Evolutionary conservation across 23 tunicate genomes (phyloP), one percentile per base, ranked within the genome.

Genomic region (Halocynthia roretzi): DNA sequence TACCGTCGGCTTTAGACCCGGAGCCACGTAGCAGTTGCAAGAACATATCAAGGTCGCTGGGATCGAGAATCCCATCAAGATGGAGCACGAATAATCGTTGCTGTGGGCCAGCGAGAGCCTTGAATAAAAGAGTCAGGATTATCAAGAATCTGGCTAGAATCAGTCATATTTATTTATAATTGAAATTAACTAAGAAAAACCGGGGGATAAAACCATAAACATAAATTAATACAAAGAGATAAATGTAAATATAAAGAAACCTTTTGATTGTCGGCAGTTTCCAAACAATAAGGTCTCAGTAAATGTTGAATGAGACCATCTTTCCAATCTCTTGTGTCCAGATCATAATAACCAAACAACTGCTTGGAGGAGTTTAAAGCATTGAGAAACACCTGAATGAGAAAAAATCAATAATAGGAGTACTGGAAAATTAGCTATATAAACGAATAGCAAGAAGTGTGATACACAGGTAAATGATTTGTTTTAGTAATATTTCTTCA

Each of bases 291-390:
- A 10, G 96, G 88, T 67, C 96, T 73, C 53, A 89, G 56, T 51
- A 90, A 44, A 54, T 54, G 71, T 70, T 90, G 97, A 5, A 90
- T 81, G 31, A 90, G 62, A 19, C 97, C 97, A 71, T 85, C 90
- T 52, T 81, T 85, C 97, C 97, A 90, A 62, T 85, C 97, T 62
- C 86, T 77, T 7, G 63, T 75, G 7, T 81, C 86, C n/a, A 69
- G n/a, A 31, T 90, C 97, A 62, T 80, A 90, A 81, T 76, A 90
- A 21, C 97, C 97, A 71, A 90, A 90, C 44, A 90, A 17, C 54
- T 90, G 79, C 0, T 74, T 52, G 23, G 86, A 81, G 4, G 90
- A 90, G 61, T 90, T 90, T 51, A 90, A 22, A 53, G 97, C 97
- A 53, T 90, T 90, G 8, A 90, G 77, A 68, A 80, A 90, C 55